phyloP scores from a whole-genome alignment of 2,797 vertebrate species.

The Euphonia xanthogaster region DNA sequence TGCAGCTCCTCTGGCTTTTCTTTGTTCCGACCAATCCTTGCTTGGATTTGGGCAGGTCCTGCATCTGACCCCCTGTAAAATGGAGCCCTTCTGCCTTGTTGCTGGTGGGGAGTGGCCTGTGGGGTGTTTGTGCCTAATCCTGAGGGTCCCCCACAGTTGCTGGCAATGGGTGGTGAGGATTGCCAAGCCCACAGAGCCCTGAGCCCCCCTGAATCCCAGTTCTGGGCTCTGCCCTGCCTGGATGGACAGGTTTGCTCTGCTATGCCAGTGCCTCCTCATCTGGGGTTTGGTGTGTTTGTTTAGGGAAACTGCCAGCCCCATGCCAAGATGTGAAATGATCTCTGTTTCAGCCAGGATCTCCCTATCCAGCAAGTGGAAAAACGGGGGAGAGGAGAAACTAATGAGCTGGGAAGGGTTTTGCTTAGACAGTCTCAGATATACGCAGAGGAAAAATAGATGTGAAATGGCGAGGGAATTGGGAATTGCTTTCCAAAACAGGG shows the following conservation, averaged over 20 bases:
- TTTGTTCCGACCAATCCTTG: background rate
- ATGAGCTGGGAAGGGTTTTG: background rate
- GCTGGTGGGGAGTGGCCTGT: background rate
- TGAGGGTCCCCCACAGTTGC: fast-evolving
- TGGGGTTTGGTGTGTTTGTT: background rate
- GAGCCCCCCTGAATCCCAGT: background rate
- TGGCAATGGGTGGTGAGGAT: background rate
- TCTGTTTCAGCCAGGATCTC: background rate
- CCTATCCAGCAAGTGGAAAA: background rate
- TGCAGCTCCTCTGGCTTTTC: fast-evolving
- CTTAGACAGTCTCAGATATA: background rate
- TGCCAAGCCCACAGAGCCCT: fast-evolving
- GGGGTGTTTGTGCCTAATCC: background rate
- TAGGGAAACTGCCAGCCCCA: background rate
- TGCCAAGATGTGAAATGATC: background rate
- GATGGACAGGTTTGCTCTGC: conserved; percentile 13
- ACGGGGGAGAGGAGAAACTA: background rate
- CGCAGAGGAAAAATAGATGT: background rate
- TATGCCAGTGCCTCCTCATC: background rate
- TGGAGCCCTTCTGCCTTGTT: background rate
- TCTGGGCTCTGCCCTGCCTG: background rate
- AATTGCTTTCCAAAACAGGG: background rate
- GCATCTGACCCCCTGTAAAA: background rate
- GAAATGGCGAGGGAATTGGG: background rate
- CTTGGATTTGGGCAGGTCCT: background rate